Evolutionary conservation across 2,113 vertebrate genomes (phyloP).

Genomic region (Planiliza haematocheilus): DNA sequence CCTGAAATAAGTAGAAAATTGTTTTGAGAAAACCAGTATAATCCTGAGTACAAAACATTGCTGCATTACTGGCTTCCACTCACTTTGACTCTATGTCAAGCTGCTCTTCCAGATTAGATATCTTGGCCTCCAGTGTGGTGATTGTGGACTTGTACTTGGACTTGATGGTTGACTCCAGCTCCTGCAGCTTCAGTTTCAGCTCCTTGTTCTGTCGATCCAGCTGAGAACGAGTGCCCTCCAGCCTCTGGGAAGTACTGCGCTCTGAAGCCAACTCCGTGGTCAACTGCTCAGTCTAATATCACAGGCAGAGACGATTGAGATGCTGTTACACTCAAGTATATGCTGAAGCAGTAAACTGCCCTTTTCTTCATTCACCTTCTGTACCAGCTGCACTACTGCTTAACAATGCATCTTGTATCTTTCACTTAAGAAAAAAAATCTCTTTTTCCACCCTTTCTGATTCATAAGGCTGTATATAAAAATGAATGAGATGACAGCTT

Average conservation of each 20-base stretch:
- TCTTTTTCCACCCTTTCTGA: no score
- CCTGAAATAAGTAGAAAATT: constrained; percentile 72
- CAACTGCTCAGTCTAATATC: constrained; percentile 88
- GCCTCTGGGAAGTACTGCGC: constrained; percentile 89
- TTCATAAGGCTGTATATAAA: no score
- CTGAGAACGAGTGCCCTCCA: constrained; percentile 92
- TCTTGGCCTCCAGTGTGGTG: constrained; percentile 90
- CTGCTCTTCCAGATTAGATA: constrained; percentile 92
- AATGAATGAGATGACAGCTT: no score
- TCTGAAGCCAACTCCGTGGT: constrained; percentile 89
- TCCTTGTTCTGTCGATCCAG: constrained; percentile 97
- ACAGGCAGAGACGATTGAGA: neutral
- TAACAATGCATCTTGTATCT: no score
- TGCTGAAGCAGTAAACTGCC: no score
- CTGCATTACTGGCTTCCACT: constrained; percentile 27
- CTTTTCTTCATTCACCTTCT: no score
- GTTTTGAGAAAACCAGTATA: neutral
- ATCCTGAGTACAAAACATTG: neutral
- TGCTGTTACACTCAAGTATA: neutral
- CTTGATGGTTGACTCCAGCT: constrained; percentile 90
- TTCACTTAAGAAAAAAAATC: no score
- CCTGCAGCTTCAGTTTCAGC: constrained; percentile 93
- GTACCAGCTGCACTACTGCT: no score
- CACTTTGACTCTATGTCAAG: constrained; percentile 93
- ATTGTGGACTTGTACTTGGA: constrained; percentile 93